phyloP scores from a whole-genome alignment of 2,888 invertebrate genomes.

The Orthonychiurus folsomi region DNA sequence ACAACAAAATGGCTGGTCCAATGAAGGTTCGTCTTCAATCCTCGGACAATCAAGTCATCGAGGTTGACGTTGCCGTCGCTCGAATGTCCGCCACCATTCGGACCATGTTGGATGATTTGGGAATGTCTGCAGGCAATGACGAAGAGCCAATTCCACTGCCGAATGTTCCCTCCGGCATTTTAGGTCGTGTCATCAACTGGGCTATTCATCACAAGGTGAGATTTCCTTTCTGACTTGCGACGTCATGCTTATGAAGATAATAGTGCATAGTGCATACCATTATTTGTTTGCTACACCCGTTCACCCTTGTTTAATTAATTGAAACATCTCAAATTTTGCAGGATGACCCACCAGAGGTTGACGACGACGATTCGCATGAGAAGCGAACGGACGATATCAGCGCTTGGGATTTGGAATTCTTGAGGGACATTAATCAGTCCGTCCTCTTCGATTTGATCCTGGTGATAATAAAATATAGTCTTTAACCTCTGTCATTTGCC shows the following conservation, averaged over 20 bases:
- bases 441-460: constrained; percentile 92
- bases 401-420: constrained; percentile 97
- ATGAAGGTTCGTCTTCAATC: constrained; percentile 25
- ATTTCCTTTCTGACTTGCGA: neutral
- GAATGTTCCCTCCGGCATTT: constrained; percentile 82
- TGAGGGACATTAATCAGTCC: constrained; percentile 89
- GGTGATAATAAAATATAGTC: constrained; percentile 43
- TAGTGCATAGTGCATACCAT: too few species aligned
- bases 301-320: neutral
- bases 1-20: constrained; percentile 1
- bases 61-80: constrained; percentile 28
- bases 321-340: constrained; percentile 15
- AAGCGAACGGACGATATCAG: constrained; percentile 94
- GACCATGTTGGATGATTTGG: constrained; percentile 38
- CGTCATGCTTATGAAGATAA: constrained; percentile 4
- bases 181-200: constrained; percentile 65
- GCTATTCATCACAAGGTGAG: constrained; percentile 90
- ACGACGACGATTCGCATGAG: constrained; percentile 35
- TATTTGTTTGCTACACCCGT: neutral
- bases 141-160: constrained; percentile 93
- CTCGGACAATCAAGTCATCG: constrained; percentile 26
- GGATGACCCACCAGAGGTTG: constrained; percentile 30
- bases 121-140: constrained; percentile 16
- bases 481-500: neutral
- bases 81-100: constrained; percentile 34